Percentiles rank a stretch among this genome's conserved stretches.
Evolutionary conservation across 1,140 invertebrate species (phyloP).

Genomic region (Odontomachus brunneus): DNA sequence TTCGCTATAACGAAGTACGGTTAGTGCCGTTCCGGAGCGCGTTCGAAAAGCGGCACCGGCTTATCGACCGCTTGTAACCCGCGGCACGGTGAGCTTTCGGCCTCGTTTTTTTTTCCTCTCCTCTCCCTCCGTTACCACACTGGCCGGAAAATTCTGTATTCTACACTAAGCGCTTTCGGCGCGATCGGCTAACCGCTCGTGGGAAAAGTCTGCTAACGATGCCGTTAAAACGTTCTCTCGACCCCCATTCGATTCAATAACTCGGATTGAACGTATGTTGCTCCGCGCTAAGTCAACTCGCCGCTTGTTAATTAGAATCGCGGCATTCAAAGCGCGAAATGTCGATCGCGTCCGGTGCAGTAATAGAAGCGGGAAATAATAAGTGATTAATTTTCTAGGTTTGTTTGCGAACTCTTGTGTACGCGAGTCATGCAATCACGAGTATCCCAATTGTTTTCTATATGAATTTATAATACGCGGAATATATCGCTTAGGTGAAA

Average conservation of each 20-base stretch:
- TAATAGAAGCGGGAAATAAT: neutral
- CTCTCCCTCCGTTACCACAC: neutral
- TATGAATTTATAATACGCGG: too few relatives aligned
- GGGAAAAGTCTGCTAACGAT: slow-evolving; percentile 44
- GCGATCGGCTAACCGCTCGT: slow-evolving; percentile 41
- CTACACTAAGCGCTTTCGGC: slow-evolving; percentile 47
- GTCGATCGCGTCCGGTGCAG: slow-evolving; percentile 8
- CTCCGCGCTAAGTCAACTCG: slow-evolving; percentile 36
- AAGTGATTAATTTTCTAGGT: slow-evolving; percentile 28
- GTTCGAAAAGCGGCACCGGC: slow-evolving; percentile 51
- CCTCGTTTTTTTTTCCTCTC: slow-evolving; percentile 8
- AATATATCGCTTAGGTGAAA: too few relatives aligned
- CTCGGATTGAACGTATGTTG: slow-evolving; percentile 39
- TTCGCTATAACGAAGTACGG: slow-evolving; percentile 38
- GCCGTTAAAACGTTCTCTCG: slow-evolving; percentile 37
- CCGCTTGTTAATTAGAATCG: slow-evolving; percentile 45
- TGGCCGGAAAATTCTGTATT: slow-evolving; percentile 48
- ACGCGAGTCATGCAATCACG: slow-evolving; percentile 14
- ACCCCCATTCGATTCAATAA: slow-evolving; percentile 46
- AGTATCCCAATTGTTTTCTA: neutral
- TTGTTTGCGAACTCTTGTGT: neutral
- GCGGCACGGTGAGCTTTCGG: slow-evolving; percentile 14
- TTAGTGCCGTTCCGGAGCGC: slow-evolving; percentile 24
- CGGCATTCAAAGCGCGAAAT: slow-evolving; percentile 40
- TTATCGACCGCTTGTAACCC: slow-evolving; percentile 63